Percentiles rank a stretch among this genome's conserved stretches.
Evolutionary conservation across 2,113 vertebrate species (phyloP).

Genomic region (Bubo blakistoni): DNA sequence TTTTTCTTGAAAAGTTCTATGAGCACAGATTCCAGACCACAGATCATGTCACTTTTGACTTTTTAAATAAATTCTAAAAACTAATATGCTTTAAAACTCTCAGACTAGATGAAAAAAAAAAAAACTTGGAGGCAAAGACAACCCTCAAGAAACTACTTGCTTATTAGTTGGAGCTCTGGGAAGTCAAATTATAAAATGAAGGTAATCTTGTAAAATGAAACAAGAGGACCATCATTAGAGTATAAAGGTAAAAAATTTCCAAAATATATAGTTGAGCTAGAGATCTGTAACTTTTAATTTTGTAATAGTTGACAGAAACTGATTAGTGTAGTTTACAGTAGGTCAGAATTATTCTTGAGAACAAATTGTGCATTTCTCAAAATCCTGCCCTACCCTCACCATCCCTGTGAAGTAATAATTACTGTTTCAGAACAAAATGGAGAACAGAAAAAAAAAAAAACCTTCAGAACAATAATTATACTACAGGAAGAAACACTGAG

Average conservation of each 20-base stretch:
- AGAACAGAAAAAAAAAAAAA: neutral
- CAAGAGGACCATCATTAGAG: neutral
- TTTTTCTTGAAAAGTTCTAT: neutral
- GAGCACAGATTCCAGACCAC: neutral
- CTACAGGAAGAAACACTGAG: neutral
- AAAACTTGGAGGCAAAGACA: neutral
- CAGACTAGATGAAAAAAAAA: neutral
- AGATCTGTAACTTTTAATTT: conserved; percentile 8
- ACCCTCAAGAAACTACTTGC: neutral
- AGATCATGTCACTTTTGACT: neutral
- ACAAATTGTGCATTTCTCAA: conserved; percentile 18
- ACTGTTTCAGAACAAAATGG: conserved; percentile 40
- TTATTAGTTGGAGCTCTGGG: neutral
- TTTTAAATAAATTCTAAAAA: neutral
- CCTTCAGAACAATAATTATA: neutral
- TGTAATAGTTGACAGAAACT: neutral
- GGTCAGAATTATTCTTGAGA: conserved; percentile 51
- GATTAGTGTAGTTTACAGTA: neutral
- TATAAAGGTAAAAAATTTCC: neutral
- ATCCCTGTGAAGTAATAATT: conserved; percentile 54
- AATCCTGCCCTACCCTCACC: neutral
- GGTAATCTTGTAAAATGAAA: neutral
- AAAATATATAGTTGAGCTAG: neutral
- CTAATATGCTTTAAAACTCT: neutral
- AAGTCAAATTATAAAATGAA: neutral